Conservation (phyloP, 2,888 invertebrate genomes). For the Drosophila testacea region DNA sequence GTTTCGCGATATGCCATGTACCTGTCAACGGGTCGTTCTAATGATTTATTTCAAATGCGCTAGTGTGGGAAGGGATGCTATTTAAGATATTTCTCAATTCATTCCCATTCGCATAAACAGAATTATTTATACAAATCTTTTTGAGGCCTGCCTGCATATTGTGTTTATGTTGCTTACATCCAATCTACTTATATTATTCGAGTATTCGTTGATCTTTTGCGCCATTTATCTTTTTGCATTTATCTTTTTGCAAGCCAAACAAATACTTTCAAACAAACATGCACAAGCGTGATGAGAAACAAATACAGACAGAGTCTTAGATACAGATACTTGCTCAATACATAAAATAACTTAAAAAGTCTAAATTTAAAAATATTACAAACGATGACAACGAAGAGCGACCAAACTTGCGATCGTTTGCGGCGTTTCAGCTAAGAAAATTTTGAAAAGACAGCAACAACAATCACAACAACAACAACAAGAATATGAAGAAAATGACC, state of each 20-base stretch:
- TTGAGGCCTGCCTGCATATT: slow-evolving; percentile 67
- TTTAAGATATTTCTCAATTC: slow-evolving; percentile 63
- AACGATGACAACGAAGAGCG: slow-evolving; percentile 77
- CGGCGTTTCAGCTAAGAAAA: slow-evolving; percentile 53
- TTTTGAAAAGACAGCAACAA: slow-evolving; percentile 34
- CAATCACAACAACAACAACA: slow-evolving; percentile 19
- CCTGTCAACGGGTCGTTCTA: slow-evolving; percentile 62
- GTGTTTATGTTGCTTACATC: slow-evolving; percentile 74
- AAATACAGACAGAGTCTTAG: slow-evolving; percentile 29
- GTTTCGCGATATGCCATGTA: slow-evolving; percentile 45
- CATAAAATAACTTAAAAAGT: slow-evolving; percentile 80
- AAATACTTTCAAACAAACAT: slow-evolving; percentile 38
- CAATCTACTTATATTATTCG: slow-evolving; percentile 51
- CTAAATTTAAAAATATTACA: slow-evolving; percentile 83
- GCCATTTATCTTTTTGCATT: slow-evolving; percentile 63
- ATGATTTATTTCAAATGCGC: slow-evolving; percentile 61
- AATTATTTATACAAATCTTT: slow-evolving; percentile 68
- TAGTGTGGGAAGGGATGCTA: slow-evolving; percentile 43
- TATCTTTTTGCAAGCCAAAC: slow-evolving; percentile 63
- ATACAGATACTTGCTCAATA: slow-evolving; percentile 70
- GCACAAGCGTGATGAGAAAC: slow-evolving; percentile 10
- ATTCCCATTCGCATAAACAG: slow-evolving; percentile 64
- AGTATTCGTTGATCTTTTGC: slow-evolving; percentile 49
- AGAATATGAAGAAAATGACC: slow-evolving; percentile 37
- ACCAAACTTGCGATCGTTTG: slow-evolving; percentile 63